Base-by-base conservation (phyloP, 2,113 vertebrate genomes). In the Pangasianodon hypophthalmus region DNA sequence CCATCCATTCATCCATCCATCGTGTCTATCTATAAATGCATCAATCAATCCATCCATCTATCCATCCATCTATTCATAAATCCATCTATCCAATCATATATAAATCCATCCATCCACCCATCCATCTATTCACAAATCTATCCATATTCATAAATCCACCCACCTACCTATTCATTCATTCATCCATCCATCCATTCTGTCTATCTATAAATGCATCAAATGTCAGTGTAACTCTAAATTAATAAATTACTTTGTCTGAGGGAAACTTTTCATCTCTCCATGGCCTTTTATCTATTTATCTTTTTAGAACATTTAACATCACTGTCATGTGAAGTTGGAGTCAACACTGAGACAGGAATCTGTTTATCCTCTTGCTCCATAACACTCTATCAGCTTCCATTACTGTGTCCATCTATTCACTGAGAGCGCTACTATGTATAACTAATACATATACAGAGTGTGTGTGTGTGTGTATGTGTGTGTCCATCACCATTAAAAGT, bases 401-500 rank as follows among this genome's bases (percentile, higher is more conserved):
- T 81, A 50, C 56, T 37, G 24, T 48, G 41, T 52, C 86, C 71
- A 79, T 87, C 13, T 50, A 1, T 19, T 13, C 54, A 62, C 24
- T 26, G 84, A 64, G 69, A 6, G 16, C 3, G 10, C 8, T 2
- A 7, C 2, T 73, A 3, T 41, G 18, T 73, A 44, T 21, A 44
- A 21, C 37, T 41, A 7, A 41, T 41, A 21, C 37, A 73, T 73
- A 41, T 73, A 73, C 69, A 19, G 85, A 94, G 87, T 95, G 86
- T 96, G 91, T 93, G 58, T 90, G 87, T 84, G 67, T 87, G 86
- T 77, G 60, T 89, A 88, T 81, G 69, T 88, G 82, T 88, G 64
- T 91, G 83, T 90, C 52, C 89, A 86, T 88, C 67, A n/a, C 37
- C 87, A 92, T 90, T 91, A 91, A 93, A 94, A 84, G 60, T 69